phyloP scores from a whole-genome alignment of 2,113 vertebrate species.

The Spermophilus dauricus region DNA sequence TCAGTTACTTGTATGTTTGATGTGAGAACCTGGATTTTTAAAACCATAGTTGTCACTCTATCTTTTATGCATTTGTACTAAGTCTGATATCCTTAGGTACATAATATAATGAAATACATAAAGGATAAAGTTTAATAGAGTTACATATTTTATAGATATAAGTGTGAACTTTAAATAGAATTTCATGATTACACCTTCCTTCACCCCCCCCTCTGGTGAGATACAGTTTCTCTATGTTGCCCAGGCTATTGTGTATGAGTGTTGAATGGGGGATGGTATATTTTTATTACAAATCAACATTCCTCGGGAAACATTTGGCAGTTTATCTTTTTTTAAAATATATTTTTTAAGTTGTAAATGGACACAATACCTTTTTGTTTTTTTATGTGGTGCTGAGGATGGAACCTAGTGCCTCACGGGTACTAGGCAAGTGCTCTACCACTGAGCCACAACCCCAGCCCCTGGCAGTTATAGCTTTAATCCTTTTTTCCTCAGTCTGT shows the following conservation, averaged over 20 bases:
- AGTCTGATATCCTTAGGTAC: background rate
- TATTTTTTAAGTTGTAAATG: no score
- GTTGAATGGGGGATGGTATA: background rate
- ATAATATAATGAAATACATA: background rate
- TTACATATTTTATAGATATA: background rate
- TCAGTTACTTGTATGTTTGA: conserved; percentile 18
- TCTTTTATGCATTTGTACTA: conserved; percentile 16
- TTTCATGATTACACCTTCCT: conserved; percentile 1
- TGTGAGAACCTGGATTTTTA: conserved; percentile 50
- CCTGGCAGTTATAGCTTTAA: background rate
- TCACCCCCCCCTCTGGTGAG: background rate
- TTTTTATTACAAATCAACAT: conserved; percentile 53
- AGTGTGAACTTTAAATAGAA: conserved; percentile 14
- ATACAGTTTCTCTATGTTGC: background rate
- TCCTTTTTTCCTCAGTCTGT: background rate
- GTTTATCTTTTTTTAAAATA: background rate
- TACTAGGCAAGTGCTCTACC: no score
- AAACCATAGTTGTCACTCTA: background rate
- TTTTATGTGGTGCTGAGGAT: no score
- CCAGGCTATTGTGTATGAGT: background rate
- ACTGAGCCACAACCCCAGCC: no score
- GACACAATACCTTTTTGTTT: no score
- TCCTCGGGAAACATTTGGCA: conserved; percentile 27
- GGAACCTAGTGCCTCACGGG: no score
- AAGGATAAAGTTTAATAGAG: background rate